A percentile compares a stretch with the other conserved stretches of the same genome.
phyloP scores from a whole-genome alignment of 2,113 vertebrate genomes.

The Osmerus eperlanus region DNA sequence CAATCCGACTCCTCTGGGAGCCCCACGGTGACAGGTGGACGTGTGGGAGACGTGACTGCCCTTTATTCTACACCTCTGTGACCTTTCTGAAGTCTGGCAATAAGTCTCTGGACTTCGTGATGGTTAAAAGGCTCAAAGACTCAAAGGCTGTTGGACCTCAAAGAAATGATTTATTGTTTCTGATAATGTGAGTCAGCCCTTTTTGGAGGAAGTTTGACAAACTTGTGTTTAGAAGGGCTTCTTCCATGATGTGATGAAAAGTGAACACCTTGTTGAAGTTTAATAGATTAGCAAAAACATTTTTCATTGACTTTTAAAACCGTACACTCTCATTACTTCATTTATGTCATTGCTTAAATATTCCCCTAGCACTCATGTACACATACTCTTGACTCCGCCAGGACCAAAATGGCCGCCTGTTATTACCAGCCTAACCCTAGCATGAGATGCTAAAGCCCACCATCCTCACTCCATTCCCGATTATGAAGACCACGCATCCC shows the following conservation, averaged over 20 bases:
- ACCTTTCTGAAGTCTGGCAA: slow-evolving; percentile 61
- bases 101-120: slow-evolving; percentile 30
- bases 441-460: slow-evolving; percentile 20
- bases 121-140: slow-evolving; percentile 6
- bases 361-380: not conserved
- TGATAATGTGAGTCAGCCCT: too few relatives aligned
- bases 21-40: slow-evolving; percentile 40
- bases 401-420: not conserved
- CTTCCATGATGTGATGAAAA: too few relatives aligned
- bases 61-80: slow-evolving; percentile 39
- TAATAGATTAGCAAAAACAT: not conserved
- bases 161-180: too few relatives aligned
- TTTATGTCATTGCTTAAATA: too few relatives aligned
- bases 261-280: too few relatives aligned
- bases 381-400: not conserved
- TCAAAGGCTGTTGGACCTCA: not conserved
- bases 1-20: slow-evolving; percentile 35
- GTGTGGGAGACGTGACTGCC: slow-evolving; percentile 36
- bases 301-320: not conserved
- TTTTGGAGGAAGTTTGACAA: too few relatives aligned
- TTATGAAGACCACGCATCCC: slow-evolving; percentile 41
- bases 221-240: too few relatives aligned
- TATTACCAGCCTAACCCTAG: not conserved
- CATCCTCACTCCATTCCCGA: slow-evolving; percentile 28
- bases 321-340: not conserved